Evolutionary conservation across 2,888 invertebrate genomes (phyloP).

Genomic region (Furcula furcula): DNA sequence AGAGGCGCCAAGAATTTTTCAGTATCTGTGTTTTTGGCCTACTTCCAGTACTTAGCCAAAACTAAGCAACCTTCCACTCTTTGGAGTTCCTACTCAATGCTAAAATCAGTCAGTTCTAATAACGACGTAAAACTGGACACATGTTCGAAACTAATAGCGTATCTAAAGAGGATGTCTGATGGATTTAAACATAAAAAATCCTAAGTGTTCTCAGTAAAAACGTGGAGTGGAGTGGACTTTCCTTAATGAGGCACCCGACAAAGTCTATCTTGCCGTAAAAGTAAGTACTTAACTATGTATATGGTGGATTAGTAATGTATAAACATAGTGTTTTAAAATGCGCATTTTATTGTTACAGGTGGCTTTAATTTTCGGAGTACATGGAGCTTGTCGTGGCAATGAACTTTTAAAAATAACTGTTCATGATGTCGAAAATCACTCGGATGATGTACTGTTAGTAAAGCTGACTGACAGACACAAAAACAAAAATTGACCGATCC

Average conservation of each 20-base stretch:
- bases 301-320: background rate
- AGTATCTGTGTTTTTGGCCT: slow-evolving; percentile 5
- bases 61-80: slow-evolving; percentile 5
- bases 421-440: slow-evolving; percentile 6
- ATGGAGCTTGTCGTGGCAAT: slow-evolving; percentile 4
- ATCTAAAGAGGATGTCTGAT: background rate
- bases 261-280: background rate
- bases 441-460: slow-evolving; percentile 3
- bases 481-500: slow-evolving; percentile 4
- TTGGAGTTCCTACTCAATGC: slow-evolving; percentile 7
- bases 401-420: slow-evolving; percentile 5
- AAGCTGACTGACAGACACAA: slow-evolving; percentile 2
- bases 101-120: slow-evolving; percentile 1
- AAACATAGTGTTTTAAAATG: background rate
- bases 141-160: background rate
- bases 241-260: slow-evolving; percentile 1
- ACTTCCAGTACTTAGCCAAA: slow-evolving; percentile 4
- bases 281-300: background rate
- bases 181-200: slow-evolving; percentile 1
- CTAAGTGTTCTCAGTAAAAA: slow-evolving; percentile 1
- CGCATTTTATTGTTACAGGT: slow-evolving; percentile 3
- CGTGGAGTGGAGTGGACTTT: background rate
- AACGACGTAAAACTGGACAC: background rate
- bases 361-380: slow-evolving; percentile 4
- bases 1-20: slow-evolving; percentile 4